Conservation (phyloP, 2,113 vertebrate genomes). For the Parus major region DNA sequence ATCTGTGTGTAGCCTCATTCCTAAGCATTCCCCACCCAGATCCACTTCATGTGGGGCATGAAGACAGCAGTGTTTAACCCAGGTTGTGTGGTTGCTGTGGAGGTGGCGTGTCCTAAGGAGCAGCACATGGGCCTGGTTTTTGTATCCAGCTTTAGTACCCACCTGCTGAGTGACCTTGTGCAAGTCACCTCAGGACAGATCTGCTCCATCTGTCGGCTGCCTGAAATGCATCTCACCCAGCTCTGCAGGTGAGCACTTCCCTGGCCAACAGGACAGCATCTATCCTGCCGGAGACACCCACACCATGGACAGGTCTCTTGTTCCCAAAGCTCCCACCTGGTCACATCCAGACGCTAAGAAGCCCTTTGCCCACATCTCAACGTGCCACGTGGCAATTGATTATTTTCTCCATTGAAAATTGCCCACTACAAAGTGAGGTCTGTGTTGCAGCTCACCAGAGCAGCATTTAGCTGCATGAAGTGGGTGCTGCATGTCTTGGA, state of each 20-base stretch:
- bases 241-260: background rate
- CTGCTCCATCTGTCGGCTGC: background rate
- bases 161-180: background rate
- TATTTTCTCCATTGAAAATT: background rate
- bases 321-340: background rate
- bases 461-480: background rate
- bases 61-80: background rate
- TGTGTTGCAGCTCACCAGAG: background rate
- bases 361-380: background rate
- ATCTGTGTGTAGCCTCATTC: background rate
- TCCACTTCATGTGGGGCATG: background rate
- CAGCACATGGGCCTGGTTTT: background rate
- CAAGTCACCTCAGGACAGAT: background rate
- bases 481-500: background rate
- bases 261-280: background rate
- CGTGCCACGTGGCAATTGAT: accelerated
- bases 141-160: background rate
- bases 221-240: background rate
- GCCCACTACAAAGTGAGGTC: background rate
- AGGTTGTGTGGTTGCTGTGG: background rate
- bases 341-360: background rate
- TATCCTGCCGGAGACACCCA: background rate
- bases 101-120: background rate
- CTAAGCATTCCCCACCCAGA: background rate
- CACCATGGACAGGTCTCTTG: background rate